phyloP scores from a whole-genome alignment of 2,113 vertebrate genomes.

The Microcebus lehilahytsara region DNA sequence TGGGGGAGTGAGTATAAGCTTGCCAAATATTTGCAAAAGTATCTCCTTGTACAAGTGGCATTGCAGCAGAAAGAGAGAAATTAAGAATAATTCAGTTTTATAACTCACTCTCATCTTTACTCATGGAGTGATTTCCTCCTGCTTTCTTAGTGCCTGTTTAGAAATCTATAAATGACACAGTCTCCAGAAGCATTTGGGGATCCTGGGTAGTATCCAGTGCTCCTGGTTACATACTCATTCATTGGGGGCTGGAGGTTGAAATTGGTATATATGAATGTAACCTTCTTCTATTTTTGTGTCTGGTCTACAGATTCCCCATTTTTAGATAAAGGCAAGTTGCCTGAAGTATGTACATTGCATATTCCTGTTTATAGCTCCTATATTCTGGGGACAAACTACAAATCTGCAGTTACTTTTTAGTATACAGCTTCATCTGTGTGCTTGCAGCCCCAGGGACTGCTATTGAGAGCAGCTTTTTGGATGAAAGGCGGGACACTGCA shows the following conservation, averaged over 20 bases:
- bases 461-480: slow-evolving; percentile 27
- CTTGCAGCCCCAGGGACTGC: slow-evolving; percentile 17
- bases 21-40: slow-evolving; percentile 80
- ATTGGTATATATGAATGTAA: not conserved
- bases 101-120: slow-evolving; percentile 33
- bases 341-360: not conserved
- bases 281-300: slow-evolving; percentile 8
- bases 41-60: slow-evolving; percentile 76
- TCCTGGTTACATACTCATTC: not conserved
- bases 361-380: slow-evolving; percentile 13
- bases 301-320: slow-evolving; percentile 22
- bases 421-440: slow-evolving; percentile 30
- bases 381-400: slow-evolving; percentile 32
- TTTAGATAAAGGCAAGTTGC: slow-evolving; percentile 39
- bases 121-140: slow-evolving; percentile 60
- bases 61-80: slow-evolving; percentile 76
- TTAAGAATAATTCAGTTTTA: slow-evolving; percentile 63
- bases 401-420: slow-evolving; percentile 45
- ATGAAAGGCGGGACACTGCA: not conserved
- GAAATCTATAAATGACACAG: not conserved
- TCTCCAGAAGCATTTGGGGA: not conserved
- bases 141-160: slow-evolving; percentile 49
- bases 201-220: not conserved
- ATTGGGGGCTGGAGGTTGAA: not conserved
- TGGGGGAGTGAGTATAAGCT: slow-evolving; percentile 63